Percentiles rank a stretch among this genome's conserved stretches.
phyloP scores from a whole-genome alignment of 1,140 invertebrate species.

The Thaumetopoea pityocampa region DNA sequence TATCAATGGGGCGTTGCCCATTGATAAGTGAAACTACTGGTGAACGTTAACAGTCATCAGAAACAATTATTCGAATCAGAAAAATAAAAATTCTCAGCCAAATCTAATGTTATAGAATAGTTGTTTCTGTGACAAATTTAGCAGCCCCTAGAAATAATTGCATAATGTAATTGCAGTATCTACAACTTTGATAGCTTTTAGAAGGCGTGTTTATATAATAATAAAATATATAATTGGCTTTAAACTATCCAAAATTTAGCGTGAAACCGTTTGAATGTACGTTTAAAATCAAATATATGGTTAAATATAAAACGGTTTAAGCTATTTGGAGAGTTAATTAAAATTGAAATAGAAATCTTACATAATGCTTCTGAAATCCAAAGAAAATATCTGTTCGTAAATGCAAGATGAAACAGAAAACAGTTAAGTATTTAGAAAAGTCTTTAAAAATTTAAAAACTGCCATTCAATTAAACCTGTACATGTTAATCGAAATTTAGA shows the following conservation, averaged over 20 bases:
- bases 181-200: slow-evolving; percentile 33
- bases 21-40: slow-evolving; percentile 63
- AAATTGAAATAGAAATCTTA: slow-evolving; percentile 45
- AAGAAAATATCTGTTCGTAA: slow-evolving; percentile 58
- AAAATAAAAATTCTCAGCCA: slow-evolving; percentile 1
- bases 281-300: slow-evolving; percentile 2
- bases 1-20: slow-evolving; percentile 51
- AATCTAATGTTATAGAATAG: slow-evolving; percentile 4
- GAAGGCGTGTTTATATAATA: slow-evolving; percentile 9
- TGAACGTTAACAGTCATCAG: slow-evolving; percentile 54
- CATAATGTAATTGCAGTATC: slow-evolving; percentile 34
- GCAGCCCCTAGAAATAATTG: slow-evolving; percentile 26
- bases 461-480: slow-evolving; percentile 22
- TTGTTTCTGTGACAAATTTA: slow-evolving; percentile 25
- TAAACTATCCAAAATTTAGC: slow-evolving; percentile 23
- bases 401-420: slow-evolving; percentile 53
- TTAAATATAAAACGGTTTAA: slow-evolving; percentile 35
- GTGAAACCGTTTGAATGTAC: slow-evolving; percentile 21
- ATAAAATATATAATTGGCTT: no score
- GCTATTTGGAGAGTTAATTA: slow-evolving; percentile 17
- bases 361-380: slow-evolving; percentile 61
- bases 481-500: slow-evolving; percentile 27
- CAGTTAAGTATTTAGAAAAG: slow-evolving; percentile 40
- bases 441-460: slow-evolving; percentile 19
- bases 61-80: slow-evolving; percentile 34